These are phyloP conservation scores for Miniopterus natalensis DNA, from an alignment of 2,113 vertebrate species.

Conservation along the genomic window DNA sequence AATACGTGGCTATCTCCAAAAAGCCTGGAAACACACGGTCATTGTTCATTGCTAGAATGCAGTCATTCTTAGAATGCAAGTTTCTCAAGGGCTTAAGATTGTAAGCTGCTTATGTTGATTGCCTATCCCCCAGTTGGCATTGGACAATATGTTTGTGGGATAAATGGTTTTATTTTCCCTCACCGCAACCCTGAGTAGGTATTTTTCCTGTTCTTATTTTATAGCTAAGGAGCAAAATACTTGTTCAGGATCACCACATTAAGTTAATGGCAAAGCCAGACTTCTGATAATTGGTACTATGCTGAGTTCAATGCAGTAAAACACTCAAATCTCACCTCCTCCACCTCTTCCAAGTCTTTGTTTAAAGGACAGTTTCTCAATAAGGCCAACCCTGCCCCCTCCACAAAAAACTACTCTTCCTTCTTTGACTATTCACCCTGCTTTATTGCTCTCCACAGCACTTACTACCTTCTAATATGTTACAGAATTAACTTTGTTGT, in stretches of 20 bases:
- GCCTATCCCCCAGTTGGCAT: not conserved
- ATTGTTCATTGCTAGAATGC: not conserved
- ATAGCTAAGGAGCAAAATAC: not conserved
- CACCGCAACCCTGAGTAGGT: not conserved
- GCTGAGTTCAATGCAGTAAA: not conserved
- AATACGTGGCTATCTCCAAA: not conserved
- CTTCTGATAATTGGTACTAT: too few species aligned
- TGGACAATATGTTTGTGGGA: not conserved
- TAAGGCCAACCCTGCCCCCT: not conserved
- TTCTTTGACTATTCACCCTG: not conserved
- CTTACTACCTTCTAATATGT: not conserved
- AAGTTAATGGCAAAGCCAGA: not conserved
- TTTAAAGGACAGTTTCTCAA: not conserved
- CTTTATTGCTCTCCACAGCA: not conserved
- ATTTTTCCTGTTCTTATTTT: not conserved
- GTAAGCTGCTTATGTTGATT: not conserved
- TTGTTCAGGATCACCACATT: not conserved
- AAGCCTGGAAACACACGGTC: not conserved
- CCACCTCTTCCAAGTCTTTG: not conserved
- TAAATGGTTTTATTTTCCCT: constrained; percentile 2
- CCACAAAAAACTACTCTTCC: not conserved
- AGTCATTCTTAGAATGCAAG: not conserved
- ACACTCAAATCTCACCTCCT: not conserved
- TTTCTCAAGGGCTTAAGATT: not conserved
- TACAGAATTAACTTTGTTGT: not conserved